These are phyloP conservation scores for Eublepharis macularius DNA, from an alignment of 2,113 vertebrate species.

Conservation along the genomic window DNA sequence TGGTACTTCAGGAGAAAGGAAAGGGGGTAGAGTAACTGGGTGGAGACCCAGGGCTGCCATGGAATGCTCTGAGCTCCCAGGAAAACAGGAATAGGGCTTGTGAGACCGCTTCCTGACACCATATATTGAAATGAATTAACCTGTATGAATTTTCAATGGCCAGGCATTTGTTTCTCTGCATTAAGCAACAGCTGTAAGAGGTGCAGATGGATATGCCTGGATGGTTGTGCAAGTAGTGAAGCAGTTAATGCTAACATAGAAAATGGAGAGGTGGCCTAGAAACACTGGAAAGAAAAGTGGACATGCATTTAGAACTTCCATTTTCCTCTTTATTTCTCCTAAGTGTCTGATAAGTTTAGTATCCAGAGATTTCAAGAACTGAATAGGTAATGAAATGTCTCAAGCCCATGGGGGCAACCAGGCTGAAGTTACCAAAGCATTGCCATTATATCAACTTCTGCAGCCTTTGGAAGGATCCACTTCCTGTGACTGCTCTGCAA, in stretches of 20 bases:
- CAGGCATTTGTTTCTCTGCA: neutral
- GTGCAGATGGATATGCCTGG: neutral
- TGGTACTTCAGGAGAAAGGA: too few species aligned
- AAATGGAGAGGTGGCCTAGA: conserved; percentile 7
- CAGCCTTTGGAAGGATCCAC: neutral
- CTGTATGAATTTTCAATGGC: too few species aligned
- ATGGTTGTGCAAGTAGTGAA: neutral
- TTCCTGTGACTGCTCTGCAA: neutral
- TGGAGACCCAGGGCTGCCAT: too few species aligned
- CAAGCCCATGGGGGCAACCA: neutral
- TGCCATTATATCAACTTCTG: conserved; percentile 8
- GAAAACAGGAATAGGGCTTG: too few species aligned
- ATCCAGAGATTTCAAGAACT: conserved; percentile 45
- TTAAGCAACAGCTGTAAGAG: neutral
- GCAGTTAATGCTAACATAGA: conserved; percentile 9
- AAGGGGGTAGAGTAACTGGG: too few species aligned
- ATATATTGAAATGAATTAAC: neutral
- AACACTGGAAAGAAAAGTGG: conserved; percentile 26
- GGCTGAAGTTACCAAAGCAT: neutral
- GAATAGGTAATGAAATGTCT: conserved; percentile 47
- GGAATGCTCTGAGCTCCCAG: too few species aligned
- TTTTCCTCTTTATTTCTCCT: conserved; percentile 29
- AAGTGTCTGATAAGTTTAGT: conserved; percentile 38
- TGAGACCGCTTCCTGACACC: too few species aligned
- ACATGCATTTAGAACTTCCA: neutral